Conservation (phyloP, 2,113 vertebrate genomes). For the Geothlypis trichas region DNA sequence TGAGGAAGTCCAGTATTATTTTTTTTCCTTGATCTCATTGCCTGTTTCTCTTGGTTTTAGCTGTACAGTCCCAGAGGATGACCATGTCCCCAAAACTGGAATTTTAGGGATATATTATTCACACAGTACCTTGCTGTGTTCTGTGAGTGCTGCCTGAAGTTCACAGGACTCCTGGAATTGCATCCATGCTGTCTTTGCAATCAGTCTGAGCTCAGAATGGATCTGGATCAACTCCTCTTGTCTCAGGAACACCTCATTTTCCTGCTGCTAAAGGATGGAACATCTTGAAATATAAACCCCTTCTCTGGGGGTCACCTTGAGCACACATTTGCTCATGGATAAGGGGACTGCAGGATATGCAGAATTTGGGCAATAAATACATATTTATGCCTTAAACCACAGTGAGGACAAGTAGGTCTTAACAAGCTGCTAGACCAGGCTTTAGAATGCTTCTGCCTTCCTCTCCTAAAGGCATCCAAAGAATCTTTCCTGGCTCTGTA, state of each 20-base stretch:
- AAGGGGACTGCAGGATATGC: background rate
- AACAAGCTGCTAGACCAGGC: background rate
- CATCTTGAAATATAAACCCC: background rate
- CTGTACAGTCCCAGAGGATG: fast-evolving
- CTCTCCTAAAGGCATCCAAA: background rate
- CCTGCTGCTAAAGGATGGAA: background rate
- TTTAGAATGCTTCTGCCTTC: background rate
- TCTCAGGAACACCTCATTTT: background rate
- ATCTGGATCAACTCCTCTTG: background rate
- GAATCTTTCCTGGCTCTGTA: background rate
- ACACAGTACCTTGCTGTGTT: background rate
- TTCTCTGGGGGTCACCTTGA: background rate
- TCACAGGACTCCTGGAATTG: background rate
- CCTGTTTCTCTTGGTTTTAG: background rate
- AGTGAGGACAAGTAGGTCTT: background rate
- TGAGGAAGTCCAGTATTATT: background rate
- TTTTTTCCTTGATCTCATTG: background rate
- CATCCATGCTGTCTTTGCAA: background rate
- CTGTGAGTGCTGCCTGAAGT: background rate
- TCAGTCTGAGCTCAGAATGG: background rate
- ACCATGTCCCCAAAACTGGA: fast-evolving
- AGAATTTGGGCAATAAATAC: background rate
- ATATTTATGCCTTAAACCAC: background rate
- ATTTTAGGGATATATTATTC: background rate
- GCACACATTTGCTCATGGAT: background rate